phyloP scores from a whole-genome alignment of 2,797 vertebrate genomes.

The Monodelphis domestica region DNA sequence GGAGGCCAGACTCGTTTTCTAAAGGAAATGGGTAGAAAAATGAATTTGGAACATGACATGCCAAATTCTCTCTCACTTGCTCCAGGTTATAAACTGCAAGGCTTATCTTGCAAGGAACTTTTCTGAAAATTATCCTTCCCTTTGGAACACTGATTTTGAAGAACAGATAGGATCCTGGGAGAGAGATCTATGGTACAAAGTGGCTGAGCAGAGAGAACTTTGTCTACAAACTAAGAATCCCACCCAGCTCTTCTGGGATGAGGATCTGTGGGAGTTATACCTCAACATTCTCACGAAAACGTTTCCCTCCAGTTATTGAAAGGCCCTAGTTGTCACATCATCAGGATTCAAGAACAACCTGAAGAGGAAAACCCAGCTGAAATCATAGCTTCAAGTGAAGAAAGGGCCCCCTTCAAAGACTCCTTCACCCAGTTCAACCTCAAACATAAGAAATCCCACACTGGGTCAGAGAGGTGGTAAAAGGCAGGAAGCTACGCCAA shows the following conservation, averaged over 20 bases:
- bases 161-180: conserved; percentile 44
- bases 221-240: conserved; percentile 52
- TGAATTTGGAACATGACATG: conserved; percentile 81
- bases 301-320: conserved; percentile 79
- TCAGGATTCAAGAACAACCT: conserved; percentile 72
- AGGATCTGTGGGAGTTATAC: conserved; percentile 38
- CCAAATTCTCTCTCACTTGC: conserved; percentile 79
- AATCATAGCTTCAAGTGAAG: conserved; percentile 76
- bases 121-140: conserved; percentile 79
- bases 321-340: conserved; percentile 79
- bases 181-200: conserved; percentile 59
- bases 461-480: not conserved
- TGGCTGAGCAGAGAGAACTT: conserved; percentile 62
- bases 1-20: conserved; percentile 78
- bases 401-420: not conserved
- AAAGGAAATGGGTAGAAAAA: conserved; percentile 82
- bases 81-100: conserved; percentile 74
- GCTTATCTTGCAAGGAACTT: conserved; percentile 76
- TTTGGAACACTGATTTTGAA: conserved; percentile 62
- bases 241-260: conserved; percentile 54
- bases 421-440: not conserved
- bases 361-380: conserved; percentile 77
- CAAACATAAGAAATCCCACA: not conserved
- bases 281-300: conserved; percentile 73
- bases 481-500: not conserved